Base-by-base conservation (phyloP, 2,113 vertebrate genomes). In the Fregetta grallaria region DNA sequence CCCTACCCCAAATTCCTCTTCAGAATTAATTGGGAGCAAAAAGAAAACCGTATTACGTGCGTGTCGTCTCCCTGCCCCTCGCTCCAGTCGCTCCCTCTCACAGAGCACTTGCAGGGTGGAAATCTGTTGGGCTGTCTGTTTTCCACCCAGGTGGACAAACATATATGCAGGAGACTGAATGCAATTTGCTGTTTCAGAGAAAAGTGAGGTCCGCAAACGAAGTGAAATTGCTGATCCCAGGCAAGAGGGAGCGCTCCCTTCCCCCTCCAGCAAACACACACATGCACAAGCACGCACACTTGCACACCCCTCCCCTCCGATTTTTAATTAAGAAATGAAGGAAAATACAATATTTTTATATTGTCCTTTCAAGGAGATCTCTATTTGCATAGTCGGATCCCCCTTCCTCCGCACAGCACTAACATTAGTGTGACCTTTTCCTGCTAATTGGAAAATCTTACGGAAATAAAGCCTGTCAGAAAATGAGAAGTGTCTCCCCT, bases 401-500 rank as follows among this genome's bases (percentile, higher is more conserved):
- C 95, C 96, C 96, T 98, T 96, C 97, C 97, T 97, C 92, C 92
- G 72, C 95, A 90, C 96, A 89, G 98, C 97, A 95, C 98, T 98
- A 99, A 98, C 98, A 98, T 98, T 98, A 99, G 98, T 96, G 97
- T 99, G 98, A 99, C 99, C 99, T 99, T 99, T 99, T 98, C 98
- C 98, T 98, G 98, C 99, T 99, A 99, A 99, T 99, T 99, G 99
- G 99, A 99, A 99, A 99, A 99, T 99, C 98, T 98, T 99, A 99
- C 98, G 97, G 98, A 99, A 99, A 99, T 99, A 99, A 99, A 99
- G 98, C 96, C 99, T 99, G 99, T 99, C 99, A 99, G 98, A 98
- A 98, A 98, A 98, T 98, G 98, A 98, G 98, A 98, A 98, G 98
- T 98, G 98, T 97, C 97, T 98, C 98, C 98, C 98, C 98, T 98